These are phyloP conservation scores for Anoura caudifer DNA, from an alignment of 2,113 vertebrate species.

Conservation along the genomic window DNA sequence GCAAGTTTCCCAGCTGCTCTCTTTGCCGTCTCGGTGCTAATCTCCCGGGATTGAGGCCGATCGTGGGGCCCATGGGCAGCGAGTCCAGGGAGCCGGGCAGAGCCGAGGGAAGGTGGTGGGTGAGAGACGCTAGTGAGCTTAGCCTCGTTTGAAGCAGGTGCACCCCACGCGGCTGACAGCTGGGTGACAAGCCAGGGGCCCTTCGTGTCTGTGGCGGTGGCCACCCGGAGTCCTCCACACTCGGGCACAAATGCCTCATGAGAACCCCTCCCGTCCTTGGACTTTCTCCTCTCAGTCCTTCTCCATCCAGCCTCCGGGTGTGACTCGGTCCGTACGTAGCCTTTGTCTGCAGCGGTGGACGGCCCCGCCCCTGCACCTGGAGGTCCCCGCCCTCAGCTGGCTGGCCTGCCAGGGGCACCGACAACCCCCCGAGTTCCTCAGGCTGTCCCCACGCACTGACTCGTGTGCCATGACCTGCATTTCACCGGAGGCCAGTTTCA, in stretches of 20 bases:
- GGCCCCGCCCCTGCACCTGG: no score
- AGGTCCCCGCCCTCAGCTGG: background rate
- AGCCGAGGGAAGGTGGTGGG: background rate
- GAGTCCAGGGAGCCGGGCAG: background rate
- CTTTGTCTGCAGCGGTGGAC: background rate
- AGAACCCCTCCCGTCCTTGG: accelerated
- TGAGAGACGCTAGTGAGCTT: background rate
- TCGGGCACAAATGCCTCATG: accelerated
- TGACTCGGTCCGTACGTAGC: no score
- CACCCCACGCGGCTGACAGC: background rate
- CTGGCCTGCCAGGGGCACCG: no score
- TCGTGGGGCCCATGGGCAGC: background rate
- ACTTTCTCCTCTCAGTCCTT: background rate
- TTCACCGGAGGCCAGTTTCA: background rate
- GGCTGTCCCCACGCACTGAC: background rate
- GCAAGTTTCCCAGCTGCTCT: constrained; percentile 2
- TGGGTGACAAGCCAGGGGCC: accelerated
- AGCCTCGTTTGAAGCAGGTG: background rate
- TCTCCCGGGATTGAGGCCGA: constrained; percentile 9
- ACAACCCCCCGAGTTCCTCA: background rate
- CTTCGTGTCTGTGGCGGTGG: no score
- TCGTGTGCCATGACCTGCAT: background rate
- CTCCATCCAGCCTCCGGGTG: accelerated
- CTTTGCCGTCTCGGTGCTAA: background rate
- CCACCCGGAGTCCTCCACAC: accelerated